A percentile compares a stretch with the other conserved stretches of the same genome.
phyloP scores from a whole-genome alignment of 2,113 vertebrate species.

The Cyrtonyx montezumae region DNA sequence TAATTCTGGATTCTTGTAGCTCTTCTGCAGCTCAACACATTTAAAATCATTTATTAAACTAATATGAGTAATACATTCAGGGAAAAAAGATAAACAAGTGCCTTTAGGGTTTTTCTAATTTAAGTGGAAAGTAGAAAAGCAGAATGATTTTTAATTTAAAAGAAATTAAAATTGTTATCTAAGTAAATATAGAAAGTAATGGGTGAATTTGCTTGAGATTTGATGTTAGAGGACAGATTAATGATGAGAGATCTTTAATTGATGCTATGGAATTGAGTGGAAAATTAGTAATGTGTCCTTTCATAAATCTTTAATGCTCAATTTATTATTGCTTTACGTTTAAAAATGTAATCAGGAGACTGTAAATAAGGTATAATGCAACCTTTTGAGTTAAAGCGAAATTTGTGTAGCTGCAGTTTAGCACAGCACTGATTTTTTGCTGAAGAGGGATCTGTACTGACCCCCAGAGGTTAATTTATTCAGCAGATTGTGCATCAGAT shows the following conservation, averaged over 20 bases:
- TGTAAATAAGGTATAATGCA: constrained; percentile 38
- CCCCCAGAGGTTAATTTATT: not conserved
- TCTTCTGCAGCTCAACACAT: not conserved
- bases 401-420: not conserved
- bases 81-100: constrained; percentile 27
- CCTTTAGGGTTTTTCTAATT: constrained; percentile 46
- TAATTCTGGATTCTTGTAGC: constrained; percentile 28
- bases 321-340: constrained; percentile 61
- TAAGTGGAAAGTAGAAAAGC: constrained; percentile 45
- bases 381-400: constrained; percentile 22
- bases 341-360: constrained; percentile 45
- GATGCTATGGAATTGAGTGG: constrained; percentile 58
- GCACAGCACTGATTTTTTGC: not conserved
- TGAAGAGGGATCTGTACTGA: not conserved
- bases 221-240: constrained; percentile 43
- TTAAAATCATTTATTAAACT: constrained; percentile 49
- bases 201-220: constrained; percentile 55
- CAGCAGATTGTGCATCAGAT: not conserved
- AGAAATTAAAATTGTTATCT: constrained; percentile 42
- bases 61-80: constrained; percentile 46
- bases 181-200: constrained; percentile 58
- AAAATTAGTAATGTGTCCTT: constrained; percentile 68
- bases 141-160: constrained; percentile 42
- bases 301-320: constrained; percentile 67
- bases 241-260: constrained; percentile 65